Percentiles rank a stretch among this genome's conserved stretches.
These are phyloP conservation scores for Athalia cordata DNA, from an alignment of 2,888 invertebrate genomes.

Conservation along the genomic window DNA sequence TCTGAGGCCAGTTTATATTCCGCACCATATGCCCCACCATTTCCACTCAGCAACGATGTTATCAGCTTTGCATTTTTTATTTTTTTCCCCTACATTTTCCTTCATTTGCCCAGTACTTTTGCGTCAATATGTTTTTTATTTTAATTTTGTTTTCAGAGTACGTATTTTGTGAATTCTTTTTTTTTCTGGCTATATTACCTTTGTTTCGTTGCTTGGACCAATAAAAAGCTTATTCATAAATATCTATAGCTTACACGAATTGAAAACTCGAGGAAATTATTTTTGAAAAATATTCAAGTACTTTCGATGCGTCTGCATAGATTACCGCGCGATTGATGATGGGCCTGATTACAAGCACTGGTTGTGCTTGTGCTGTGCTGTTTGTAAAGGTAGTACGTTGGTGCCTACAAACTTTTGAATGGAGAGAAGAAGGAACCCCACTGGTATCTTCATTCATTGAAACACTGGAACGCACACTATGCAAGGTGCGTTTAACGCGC, in stretches of 20 bases:
- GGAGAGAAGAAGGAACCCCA: not conserved
- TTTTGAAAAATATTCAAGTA: no score
- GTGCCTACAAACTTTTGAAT: slow-evolving; percentile 20
- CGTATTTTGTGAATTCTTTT: not conserved
- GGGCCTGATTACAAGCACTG: no score
- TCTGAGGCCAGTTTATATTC: slow-evolving; percentile 68
- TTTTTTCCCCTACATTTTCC: not conserved
- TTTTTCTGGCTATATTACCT: no score
- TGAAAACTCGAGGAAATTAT: no score
- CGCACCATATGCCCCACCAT: slow-evolving; percentile 51
- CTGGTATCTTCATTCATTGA: slow-evolving; percentile 4
- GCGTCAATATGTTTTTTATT: not conserved
- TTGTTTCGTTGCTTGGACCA: no score
- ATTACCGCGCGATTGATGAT: no score
- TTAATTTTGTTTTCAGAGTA: not conserved
- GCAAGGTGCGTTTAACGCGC: not conserved
- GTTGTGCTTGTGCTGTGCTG: no score
- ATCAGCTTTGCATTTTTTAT: slow-evolving; percentile 41
- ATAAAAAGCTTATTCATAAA: no score
- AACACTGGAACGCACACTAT: not conserved
- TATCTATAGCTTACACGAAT: no score
- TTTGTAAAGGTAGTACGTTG: not conserved
- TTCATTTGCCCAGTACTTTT: not conserved
- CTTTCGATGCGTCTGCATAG: no score
- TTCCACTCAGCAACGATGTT: slow-evolving; percentile 37